These are phyloP conservation scores for Antheraea yamamai DNA, from an alignment of 2,888 invertebrate genomes.

Conservation along the genomic window DNA sequence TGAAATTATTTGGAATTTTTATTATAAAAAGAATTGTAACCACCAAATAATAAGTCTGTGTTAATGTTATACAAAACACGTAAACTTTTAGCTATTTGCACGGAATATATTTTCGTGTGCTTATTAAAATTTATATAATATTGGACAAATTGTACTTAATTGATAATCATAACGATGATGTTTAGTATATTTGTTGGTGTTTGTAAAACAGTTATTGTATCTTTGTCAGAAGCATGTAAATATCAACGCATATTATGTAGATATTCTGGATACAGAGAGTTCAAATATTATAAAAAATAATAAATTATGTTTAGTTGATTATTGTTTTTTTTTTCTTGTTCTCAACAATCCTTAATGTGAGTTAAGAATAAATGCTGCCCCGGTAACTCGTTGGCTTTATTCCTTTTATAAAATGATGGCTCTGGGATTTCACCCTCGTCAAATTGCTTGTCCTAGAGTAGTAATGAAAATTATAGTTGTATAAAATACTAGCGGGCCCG, in stretches of 20 bases:
- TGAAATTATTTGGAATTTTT: neutral
- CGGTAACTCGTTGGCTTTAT: too few relatives aligned
- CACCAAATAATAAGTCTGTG: conserved; percentile 31
- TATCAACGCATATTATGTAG: conserved; percentile 75
- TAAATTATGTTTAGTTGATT: conserved; percentile 80
- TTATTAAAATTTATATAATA: conserved; percentile 48
- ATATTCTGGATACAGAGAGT: conserved; percentile 79
- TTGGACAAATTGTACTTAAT: conserved; percentile 69
- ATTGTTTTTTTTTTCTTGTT: conserved; percentile 36
- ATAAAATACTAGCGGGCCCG: too few relatives aligned
- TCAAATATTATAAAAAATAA: conserved; percentile 78
- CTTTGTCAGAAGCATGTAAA: conserved; percentile 74
- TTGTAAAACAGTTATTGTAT: conserved; percentile 72
- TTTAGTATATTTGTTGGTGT: conserved; percentile 53
- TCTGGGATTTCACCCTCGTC: too few relatives aligned
- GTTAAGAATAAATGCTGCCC: too few relatives aligned
- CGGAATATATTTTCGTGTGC: conserved; percentile 51
- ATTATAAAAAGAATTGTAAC: neutral
- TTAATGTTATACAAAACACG: conserved; percentile 34
- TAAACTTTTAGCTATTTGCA: conserved; percentile 21
- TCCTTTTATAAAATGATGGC: too few relatives aligned
- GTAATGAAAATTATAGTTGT: too few relatives aligned
- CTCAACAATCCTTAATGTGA: too few relatives aligned
- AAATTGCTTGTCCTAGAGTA: too few relatives aligned
- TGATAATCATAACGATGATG: conserved; percentile 53